Percentiles rank a stretch among this genome's conserved stretches.
phyloP scores from a whole-genome alignment of 2,888 invertebrate species.

The Julus scandinavius region DNA sequence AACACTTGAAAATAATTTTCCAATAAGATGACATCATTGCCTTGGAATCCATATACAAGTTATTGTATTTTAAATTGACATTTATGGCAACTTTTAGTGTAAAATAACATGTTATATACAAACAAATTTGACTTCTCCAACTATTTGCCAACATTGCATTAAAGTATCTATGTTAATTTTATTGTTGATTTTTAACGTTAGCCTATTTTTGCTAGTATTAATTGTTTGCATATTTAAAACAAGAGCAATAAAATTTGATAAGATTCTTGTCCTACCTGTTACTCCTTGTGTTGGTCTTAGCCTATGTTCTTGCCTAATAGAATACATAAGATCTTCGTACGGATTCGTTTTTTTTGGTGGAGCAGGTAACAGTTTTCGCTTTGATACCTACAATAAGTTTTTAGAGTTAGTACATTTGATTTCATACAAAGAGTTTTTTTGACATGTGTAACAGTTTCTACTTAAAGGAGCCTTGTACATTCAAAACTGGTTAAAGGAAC shows the following conservation, averaged over 20 bases:
- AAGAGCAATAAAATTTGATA: background rate
- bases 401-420: background rate
- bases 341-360: constrained; percentile 78
- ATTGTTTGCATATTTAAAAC: background rate
- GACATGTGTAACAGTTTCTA: background rate
- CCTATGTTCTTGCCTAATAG: constrained; percentile 76
- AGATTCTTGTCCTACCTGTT: constrained; percentile 50
- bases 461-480: background rate
- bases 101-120: too few species aligned
- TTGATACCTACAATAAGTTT: constrained; percentile 75
- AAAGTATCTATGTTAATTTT: too few species aligned
- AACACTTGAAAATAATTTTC: too few species aligned
- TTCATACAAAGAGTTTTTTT: background rate
- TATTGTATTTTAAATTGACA: too few species aligned
- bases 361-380: constrained; percentile 80
- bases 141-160: too few species aligned
- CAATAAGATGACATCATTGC: too few species aligned
- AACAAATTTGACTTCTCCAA: too few species aligned
- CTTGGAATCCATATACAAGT: too few species aligned
- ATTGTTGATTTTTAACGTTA: too few species aligned
- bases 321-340: constrained; percentile 85
- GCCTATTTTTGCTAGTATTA: background rate
- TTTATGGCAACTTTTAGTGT: too few species aligned
- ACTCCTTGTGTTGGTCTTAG: constrained; percentile 71
- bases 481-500: background rate